Conservation (phyloP, 2,113 vertebrate genomes). For the Conger conger region DNA sequence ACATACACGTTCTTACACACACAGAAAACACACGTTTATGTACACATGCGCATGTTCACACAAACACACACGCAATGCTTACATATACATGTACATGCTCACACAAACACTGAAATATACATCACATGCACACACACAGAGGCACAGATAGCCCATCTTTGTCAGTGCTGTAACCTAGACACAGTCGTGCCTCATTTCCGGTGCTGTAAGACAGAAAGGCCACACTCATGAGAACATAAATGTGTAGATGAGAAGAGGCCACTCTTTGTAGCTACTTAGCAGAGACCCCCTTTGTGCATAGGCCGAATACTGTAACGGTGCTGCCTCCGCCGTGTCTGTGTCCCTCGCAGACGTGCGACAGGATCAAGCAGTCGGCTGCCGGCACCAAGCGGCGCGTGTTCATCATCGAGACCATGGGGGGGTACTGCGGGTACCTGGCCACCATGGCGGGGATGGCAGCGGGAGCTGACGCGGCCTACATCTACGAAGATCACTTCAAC, state of each 20-base stretch:
- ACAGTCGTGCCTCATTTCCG: neutral
- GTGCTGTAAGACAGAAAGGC: neutral
- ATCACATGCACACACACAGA: neutral
- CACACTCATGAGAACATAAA: neutral
- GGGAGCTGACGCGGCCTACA: conserved; percentile 88
- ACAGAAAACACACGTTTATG: neutral
- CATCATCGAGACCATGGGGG: conserved; percentile 94
- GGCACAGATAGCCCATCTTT: neutral
- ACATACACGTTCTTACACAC: neutral
- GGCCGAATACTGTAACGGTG: neutral
- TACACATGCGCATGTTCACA: neutral
- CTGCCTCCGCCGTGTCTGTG: neutral
- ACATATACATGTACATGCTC: neutral
- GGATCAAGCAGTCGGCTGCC: conserved; percentile 91
- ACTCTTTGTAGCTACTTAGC: neutral
- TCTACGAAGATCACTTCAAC: conserved; percentile 86
- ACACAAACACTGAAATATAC: neutral
- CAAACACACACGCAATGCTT: neutral
- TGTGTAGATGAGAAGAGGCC: neutral
- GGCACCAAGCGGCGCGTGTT: conserved; percentile 94
- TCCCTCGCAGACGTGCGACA: conserved; percentile 79
- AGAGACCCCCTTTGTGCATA: neutral
- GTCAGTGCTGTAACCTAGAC: neutral
- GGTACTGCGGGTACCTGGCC: conserved; percentile 92
- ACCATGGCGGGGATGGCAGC: conserved; percentile 87